Percentiles rank a stretch among this genome's conserved stretches.
Conservation (phyloP, 2,888 invertebrate genomes). For the Bellardia bayeri region DNA sequence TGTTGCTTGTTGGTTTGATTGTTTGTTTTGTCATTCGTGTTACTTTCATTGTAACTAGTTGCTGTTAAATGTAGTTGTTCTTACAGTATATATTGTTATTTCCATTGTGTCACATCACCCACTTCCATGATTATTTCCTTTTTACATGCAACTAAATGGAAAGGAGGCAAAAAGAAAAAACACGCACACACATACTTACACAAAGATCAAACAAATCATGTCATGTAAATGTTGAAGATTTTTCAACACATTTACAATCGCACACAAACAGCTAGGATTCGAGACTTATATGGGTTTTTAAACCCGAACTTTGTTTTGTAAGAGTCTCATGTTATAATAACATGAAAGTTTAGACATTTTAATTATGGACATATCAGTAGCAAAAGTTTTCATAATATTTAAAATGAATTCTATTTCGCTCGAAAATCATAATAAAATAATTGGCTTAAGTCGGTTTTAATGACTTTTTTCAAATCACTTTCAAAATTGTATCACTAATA, state of each 20-base stretch:
- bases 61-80: background rate
- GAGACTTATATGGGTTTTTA: too few species aligned
- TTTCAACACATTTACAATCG: background rate
- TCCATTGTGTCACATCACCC: constrained; percentile 36
- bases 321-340: too few species aligned
- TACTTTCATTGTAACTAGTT: background rate
- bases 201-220: constrained; percentile 41
- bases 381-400: too few species aligned
- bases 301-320: too few species aligned
- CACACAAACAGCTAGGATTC: background rate
- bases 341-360: too few species aligned
- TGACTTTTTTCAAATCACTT: too few species aligned
- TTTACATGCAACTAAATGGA: constrained; percentile 33
- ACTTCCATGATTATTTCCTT: constrained; percentile 59
- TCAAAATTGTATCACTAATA: too few species aligned
- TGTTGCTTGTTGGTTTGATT: background rate
- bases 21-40: constrained; percentile 33
- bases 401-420: too few species aligned
- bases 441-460: too few species aligned
- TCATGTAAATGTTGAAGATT: constrained; percentile 48
- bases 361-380: too few species aligned
- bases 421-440: too few species aligned
- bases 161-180: background rate
- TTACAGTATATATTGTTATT: constrained; percentile 1
- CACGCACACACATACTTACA: background rate